Conservation (phyloP, 2,888 invertebrate genomes). For the Kryphioiulus occultus region DNA sequence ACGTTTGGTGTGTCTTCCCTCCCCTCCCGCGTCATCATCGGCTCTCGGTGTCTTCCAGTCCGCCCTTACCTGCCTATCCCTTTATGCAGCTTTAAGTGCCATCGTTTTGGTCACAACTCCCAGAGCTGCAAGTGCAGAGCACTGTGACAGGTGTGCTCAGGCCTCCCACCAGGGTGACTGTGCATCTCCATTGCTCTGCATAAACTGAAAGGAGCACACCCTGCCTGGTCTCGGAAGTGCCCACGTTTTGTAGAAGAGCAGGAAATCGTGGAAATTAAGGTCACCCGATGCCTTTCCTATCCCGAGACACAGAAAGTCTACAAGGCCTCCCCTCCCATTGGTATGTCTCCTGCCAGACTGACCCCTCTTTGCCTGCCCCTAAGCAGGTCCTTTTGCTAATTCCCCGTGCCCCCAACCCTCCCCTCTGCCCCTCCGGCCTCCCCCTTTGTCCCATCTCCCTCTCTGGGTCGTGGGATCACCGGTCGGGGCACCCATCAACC, state of each 20-base stretch:
- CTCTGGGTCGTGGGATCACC: no score
- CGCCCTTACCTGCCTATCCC: not conserved
- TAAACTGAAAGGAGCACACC: not conserved
- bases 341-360: no score
- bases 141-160: not conserved
- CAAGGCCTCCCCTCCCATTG: not conserved
- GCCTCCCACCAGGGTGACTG: not conserved
- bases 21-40: not conserved
- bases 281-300: not conserved
- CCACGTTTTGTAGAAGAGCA: not conserved
- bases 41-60: not conserved
- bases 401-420: no score
- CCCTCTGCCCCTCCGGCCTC: no score
- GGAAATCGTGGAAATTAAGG: not conserved
- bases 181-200: not conserved
- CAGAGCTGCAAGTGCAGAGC: not conserved
- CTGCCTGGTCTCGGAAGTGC: not conserved
- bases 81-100: not conserved
- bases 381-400: no score
- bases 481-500: no score
- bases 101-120: not conserved
- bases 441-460: no score
- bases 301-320: not conserved
- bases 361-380: no score
- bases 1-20: not conserved